Evolutionary conservation across 2,888 invertebrate genomes (phyloP).

Genomic region (Epistrophe grossulariae): DNA sequence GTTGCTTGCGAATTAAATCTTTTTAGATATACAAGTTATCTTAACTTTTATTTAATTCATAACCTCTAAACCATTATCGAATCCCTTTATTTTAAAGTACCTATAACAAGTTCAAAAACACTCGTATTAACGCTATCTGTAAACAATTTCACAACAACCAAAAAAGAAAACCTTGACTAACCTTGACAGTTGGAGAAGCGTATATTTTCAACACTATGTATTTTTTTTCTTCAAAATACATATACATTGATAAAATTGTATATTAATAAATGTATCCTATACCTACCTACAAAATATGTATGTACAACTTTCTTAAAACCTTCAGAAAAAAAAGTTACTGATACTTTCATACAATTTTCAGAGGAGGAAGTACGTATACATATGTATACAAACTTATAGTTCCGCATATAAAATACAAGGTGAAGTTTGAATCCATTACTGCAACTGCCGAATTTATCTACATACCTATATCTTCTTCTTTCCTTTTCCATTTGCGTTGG

Average conservation of each 20-base stretch:
- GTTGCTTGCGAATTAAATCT: no score
- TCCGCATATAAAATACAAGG: slow-evolving; percentile 11
- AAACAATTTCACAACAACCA: background rate
- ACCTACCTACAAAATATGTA: no score
- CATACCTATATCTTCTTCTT: slow-evolving; percentile 7
- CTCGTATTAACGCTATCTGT: background rate
- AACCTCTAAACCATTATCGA: background rate
- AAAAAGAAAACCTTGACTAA: slow-evolving; percentile 28
- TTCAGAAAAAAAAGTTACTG: background rate
- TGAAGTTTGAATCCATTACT: slow-evolving; percentile 53
- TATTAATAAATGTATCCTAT: no score
- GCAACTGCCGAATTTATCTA: slow-evolving; percentile 30
- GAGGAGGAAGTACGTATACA: background rate
- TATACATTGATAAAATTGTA: background rate
- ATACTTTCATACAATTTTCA: slow-evolving; percentile 8
- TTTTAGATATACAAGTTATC: no score
- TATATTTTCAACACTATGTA: background rate
- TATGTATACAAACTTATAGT: background rate
- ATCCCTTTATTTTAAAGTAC: background rate
- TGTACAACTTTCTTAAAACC: slow-evolving; percentile 10
- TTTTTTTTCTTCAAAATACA: background rate
- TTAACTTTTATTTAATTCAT: background rate
- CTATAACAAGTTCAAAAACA: background rate
- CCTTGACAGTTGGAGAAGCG: slow-evolving; percentile 18
- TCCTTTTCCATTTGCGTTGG: background rate